Base-by-base conservation (phyloP, 2,797 vertebrate species). In the Bovichtus diacanthus region DNA sequence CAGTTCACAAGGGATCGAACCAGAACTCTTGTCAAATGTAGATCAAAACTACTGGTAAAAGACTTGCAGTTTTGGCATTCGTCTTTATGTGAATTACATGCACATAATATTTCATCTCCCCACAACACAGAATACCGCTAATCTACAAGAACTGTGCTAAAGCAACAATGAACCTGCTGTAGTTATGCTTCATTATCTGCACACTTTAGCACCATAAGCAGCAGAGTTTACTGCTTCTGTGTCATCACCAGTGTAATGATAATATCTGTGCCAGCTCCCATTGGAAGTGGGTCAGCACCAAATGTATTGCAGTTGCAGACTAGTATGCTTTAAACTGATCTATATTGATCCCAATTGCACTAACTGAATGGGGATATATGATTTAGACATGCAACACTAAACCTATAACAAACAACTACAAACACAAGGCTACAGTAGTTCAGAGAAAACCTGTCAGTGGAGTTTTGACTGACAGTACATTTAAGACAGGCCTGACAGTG, bases 211-310 rank as follows among this genome's bases (percentile, higher is more conserved):
- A 18, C 15, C 13, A 68, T 29, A 41, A 78, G 27, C 70, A 29
- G 73, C 38, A 53, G 34, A 54, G 50, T 39, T 2, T 36, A 29
- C 36, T 64, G 31, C 53, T 49, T 59, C 46, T 65, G 34, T 76
- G 66, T 70, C 76, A 83, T 68, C 74, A 83, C 68, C 72, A 81
- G 29, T 27, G 47, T 41, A 80, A 81, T 25, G 25, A 51, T 3
- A 51, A 41, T 25, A 62, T 58, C 47, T 3, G 39, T 75, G 77
- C 65, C 59, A 76, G 50, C 64, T 74, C 44, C 58, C 29, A n/a
- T 2, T 70, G 46, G 63, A 93, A 90, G 75, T 90, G 85, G 89
- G 89, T 87, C 88, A 86, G 61, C 58, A 61, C 23, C 70, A 63
- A 23, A 73, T 59, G 70, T 16, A 49, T 75, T 75, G 73, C 58